phyloP scores from a whole-genome alignment of 1,140 invertebrate species.

The Rhopalosiphum maidis region DNA sequence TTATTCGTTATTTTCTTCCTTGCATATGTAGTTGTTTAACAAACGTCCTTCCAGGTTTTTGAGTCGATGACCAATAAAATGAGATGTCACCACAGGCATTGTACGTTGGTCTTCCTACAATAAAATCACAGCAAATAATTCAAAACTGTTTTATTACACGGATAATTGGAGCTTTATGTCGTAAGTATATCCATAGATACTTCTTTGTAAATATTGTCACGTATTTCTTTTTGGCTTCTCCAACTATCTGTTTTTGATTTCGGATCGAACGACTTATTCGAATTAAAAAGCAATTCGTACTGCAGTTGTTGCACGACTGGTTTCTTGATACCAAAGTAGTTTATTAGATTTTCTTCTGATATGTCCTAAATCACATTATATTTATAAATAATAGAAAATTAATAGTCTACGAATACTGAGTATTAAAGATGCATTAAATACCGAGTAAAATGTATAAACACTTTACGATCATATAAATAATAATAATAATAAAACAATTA shows the following conservation, averaged over 20 bases:
- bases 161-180: not conserved
- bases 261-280: not conserved
- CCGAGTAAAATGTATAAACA: too few species aligned
- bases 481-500: too few species aligned
- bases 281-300: not conserved
- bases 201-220: not conserved
- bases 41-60: not conserved
- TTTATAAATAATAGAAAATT: too few species aligned
- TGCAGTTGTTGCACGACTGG: not conserved
- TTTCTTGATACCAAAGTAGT: not conserved
- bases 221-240: not conserved
- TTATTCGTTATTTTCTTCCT: not conserved
- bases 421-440: too few species aligned
- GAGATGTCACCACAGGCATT: not conserved
- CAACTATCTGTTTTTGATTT: not conserved
- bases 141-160: not conserved
- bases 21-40: not conserved
- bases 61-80: not conserved
- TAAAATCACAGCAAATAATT: not conserved
- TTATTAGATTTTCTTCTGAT: not conserved
- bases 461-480: too few species aligned
- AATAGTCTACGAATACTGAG: too few species aligned
- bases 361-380: not conserved
- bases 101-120: not conserved
- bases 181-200: not conserved